Evolutionary conservation across 2,888 invertebrate species (phyloP).

Genomic region (Drosophila greeni): DNA sequence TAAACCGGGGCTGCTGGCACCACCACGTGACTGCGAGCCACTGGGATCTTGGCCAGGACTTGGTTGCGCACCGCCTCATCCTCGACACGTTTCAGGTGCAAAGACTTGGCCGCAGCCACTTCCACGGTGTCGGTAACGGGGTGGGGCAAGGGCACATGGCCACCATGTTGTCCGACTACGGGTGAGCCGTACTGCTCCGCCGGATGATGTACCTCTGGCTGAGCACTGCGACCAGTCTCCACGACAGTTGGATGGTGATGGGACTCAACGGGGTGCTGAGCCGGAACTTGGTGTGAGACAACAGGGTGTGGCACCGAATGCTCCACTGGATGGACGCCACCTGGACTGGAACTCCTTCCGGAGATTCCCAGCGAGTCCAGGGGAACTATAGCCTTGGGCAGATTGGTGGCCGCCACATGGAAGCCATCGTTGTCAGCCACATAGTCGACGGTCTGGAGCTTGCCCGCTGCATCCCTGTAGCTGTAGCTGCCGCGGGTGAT

Average conservation of each 20-base stretch:
- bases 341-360: slow-evolving; percentile 18
- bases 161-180: slow-evolving; percentile 1
- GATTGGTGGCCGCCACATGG: slow-evolving; percentile 82
- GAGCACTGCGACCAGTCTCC: slow-evolving; percentile 20
- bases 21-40: slow-evolving; percentile 48
- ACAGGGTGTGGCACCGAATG: slow-evolving; percentile 8
- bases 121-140: slow-evolving; percentile 78
- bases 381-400: slow-evolving; percentile 78
- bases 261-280: slow-evolving; percentile 12
- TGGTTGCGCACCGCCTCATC: slow-evolving; percentile 65
- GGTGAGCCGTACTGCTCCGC: slow-evolving; percentile 25
- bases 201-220: slow-evolving; percentile 4
- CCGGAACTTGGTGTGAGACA: slow-evolving; percentile 27
- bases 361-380: slow-evolving; percentile 4
- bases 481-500: slow-evolving; percentile 82
- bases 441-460: slow-evolving; percentile 82
- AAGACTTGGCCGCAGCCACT: slow-evolving; percentile 70
- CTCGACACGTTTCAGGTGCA: slow-evolving; percentile 66
- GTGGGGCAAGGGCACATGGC: slow-evolving; percentile 56
- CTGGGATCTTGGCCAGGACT: slow-evolving; percentile 34
- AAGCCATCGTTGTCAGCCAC: slow-evolving; percentile 82
- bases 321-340: slow-evolving; percentile 27
- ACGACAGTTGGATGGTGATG: slow-evolving; percentile 12
- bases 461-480: slow-evolving; percentile 82
- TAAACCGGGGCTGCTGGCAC: slow-evolving; percentile 52